phyloP scores from a whole-genome alignment of 1,140 invertebrate genomes.

The Condylostylus longicornis region DNA sequence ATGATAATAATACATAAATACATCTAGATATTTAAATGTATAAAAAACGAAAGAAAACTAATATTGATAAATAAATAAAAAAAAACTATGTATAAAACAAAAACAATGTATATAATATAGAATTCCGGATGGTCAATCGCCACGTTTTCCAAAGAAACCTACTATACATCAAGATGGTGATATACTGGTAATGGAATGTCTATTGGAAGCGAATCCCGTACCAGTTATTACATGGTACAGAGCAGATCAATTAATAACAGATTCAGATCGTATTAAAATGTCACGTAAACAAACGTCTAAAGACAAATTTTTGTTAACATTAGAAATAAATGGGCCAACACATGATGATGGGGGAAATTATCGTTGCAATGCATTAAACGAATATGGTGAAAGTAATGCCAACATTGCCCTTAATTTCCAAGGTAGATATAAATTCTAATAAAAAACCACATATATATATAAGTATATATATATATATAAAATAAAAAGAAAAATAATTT shows the following conservation, averaged over 20 bases:
- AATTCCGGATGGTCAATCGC: constrained; percentile 88
- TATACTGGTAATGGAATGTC: constrained; percentile 86
- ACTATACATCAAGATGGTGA: constrained; percentile 92
- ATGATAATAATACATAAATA: too few relatives aligned
- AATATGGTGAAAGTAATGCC: constrained; percentile 96
- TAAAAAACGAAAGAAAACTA: too few relatives aligned
- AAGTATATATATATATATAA: constrained; percentile 1
- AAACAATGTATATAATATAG: constrained; percentile 36
- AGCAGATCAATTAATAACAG: constrained; percentile 63
- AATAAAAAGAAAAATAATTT: background rate
- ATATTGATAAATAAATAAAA: too few relatives aligned
- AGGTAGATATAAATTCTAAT: constrained; percentile 46
- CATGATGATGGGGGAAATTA: constrained; percentile 94
- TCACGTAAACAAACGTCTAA: constrained; percentile 68
- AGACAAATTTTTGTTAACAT: constrained; percentile 76
- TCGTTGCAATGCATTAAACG: constrained; percentile 96
- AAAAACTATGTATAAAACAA: too few relatives aligned
- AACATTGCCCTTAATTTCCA: constrained; percentile 99
- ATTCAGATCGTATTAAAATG: constrained; percentile 73
- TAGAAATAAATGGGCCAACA: constrained; percentile 87
- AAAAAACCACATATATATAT: background rate
- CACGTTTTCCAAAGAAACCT: constrained; percentile 92
- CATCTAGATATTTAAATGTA: too few relatives aligned
- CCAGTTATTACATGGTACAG: constrained; percentile 94
- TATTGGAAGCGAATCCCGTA: constrained; percentile 84